Base-by-base conservation (phyloP, 2,797 vertebrate species). In the Sphaeramia orbicularis region DNA sequence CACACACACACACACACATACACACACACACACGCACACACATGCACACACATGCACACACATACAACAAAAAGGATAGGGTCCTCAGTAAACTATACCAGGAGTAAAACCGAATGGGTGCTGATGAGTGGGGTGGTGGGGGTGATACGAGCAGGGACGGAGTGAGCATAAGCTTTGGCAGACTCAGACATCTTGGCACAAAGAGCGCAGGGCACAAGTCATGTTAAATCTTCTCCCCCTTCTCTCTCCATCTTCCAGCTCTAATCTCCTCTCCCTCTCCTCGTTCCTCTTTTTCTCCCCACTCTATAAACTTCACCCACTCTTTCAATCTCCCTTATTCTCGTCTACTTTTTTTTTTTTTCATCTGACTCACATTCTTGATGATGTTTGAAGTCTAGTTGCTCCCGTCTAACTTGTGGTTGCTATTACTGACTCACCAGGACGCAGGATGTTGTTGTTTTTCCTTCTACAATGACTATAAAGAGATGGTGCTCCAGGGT, bases 141-240 rank as follows among this genome's bases (percentile, higher is more conserved):
- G 64, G 49, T 67, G 66, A 49, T 63, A 66, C 48, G 16, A 42
- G 71, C 36, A 53, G 68, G 75, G 62, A 75, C 62, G 54, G 74
- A 82, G 79, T 48, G 73, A 90, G 84, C 71, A 71, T 87, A 84
- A 89, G 81, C 86, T 91, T 74, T 73, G 72, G 83, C 75, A 85
- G 70, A 87, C 78, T 87, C 83, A 86, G 75, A 83, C 84, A 76
- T 86, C 65, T 86, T 19, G 10, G 68, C 85, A 89, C 84, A 90
- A 90, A 89, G 80, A 86, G 70, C 30, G 47, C 63, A 74, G 81
- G 83, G 71, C 86, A 89, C 78, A 84, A 87, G 88, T 88, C 88
- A 89, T 76, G 62, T 73, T 74, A 85, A 90, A 86, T 87, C 86
- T 78, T 78, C 72, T 62, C 70, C 80, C 82, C 78, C 71, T 72